Conservation (phyloP, 2,113 vertebrate genomes). For the Poicephalus gulielmi region DNA sequence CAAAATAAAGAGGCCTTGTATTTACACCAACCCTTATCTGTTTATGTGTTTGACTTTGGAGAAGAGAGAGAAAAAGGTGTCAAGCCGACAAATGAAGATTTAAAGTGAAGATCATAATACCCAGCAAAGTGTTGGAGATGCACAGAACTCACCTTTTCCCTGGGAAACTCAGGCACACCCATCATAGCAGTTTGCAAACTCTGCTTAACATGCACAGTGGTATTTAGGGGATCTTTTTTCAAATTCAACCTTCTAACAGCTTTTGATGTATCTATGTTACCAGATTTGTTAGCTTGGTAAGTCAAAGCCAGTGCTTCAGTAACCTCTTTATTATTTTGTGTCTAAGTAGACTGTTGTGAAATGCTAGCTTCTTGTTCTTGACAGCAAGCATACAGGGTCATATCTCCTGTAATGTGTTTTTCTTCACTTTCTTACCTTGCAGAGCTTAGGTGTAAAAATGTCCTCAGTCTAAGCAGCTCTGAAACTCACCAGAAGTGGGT, state of each 20-base stretch:
- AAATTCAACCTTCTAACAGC: background rate
- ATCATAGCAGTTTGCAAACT: background rate
- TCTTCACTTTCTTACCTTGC: background rate
- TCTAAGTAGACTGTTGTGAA: background rate
- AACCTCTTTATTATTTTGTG: background rate
- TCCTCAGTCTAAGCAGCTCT: background rate
- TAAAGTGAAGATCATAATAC: background rate
- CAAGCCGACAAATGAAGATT: background rate
- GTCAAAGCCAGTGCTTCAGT: background rate
- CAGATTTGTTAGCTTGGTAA: background rate
- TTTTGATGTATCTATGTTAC: background rate
- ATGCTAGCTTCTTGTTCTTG: background rate
- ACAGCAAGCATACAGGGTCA: background rate
- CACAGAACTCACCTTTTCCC: background rate
- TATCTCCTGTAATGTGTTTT: background rate
- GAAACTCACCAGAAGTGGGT: background rate
- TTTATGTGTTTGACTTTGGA: background rate
- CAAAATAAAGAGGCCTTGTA: constrained; percentile 74
- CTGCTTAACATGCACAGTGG: accelerated
- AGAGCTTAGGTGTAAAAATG: background rate
- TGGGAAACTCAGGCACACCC: background rate
- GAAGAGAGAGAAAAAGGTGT: background rate
- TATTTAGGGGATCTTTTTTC: background rate
- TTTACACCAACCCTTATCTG: constrained; percentile 23
- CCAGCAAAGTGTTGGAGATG: background rate